Evolutionary conservation across 1,140 invertebrate species (phyloP).

Genomic region (Druon quercuslanigerum): DNA sequence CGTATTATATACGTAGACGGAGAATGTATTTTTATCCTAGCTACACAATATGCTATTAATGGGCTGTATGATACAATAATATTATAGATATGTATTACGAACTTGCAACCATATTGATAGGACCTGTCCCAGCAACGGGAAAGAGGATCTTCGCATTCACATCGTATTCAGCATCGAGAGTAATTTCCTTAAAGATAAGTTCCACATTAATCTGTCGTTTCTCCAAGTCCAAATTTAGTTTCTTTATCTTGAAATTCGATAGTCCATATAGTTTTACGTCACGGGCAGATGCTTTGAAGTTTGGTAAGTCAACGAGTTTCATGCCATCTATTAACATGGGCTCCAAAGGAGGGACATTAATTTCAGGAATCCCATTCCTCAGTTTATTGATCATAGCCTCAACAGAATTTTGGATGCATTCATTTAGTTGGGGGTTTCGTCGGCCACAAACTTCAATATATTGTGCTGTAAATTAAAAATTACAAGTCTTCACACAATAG

Average conservation of each 20-base stretch:
- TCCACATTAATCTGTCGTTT: constrained; percentile 71
- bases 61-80: no score
- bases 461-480: constrained; percentile 75
- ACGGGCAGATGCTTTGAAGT: constrained; percentile 71
- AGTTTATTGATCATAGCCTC: constrained; percentile 74
- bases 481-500: no score
- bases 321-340: constrained; percentile 77
- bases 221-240: constrained; percentile 75
- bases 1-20: no score
- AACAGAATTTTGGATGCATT: constrained; percentile 78
- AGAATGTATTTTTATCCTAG: no score
- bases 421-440: constrained; percentile 77
- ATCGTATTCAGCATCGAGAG: constrained; percentile 77
- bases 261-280: constrained; percentile 76
- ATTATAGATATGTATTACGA: not conserved
- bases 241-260: constrained; percentile 73
- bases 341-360: constrained; percentile 79
- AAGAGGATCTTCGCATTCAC: constrained; percentile 77
- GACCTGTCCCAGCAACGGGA: constrained; percentile 59
- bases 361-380: constrained; percentile 78
- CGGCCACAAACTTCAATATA: constrained; percentile 81
- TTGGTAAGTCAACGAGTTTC: constrained; percentile 63
- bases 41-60: no score
- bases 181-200: constrained; percentile 71
- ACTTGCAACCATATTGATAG: constrained; percentile 56